Base-by-base conservation (phyloP, 1,140 invertebrate species). In the Halesus radiatus region DNA sequence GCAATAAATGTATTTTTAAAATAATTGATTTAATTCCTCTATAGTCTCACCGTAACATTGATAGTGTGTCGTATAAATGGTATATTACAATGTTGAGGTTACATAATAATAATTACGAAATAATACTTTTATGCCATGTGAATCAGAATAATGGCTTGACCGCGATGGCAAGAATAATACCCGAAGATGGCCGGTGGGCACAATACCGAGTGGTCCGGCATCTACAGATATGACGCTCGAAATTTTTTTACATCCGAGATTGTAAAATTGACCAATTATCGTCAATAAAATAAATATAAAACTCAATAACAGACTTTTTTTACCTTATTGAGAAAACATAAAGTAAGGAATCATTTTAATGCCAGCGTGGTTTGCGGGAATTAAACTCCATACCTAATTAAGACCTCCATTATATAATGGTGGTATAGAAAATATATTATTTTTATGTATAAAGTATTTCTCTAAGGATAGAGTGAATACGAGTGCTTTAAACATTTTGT, bases 221-320 rank as follows among this genome's bases (percentile, higher is more conserved):
- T 45, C 37, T 45, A 45, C 74, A 2, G 5, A 29, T 5, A 29
- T 29, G 26, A 29, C 26, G 26, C 26, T 81, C 66, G 77, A 75
- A 75, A 75, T n/a, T 13, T 58, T n/a, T 75, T 56, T 13, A 58
- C 58, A 81, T 56, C 50, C 76, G 52, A 50, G 72, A 45, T 56
- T 72, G 52, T 75, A 81, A 72, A 81, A 81, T 72, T 73, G 52
- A 52, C 80, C 80, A 81, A 81, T 81, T 81, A 81, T 78, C 29
- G 18, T 18, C 76, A 78, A 79, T 81, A 81, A 81, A 81, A 81
- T 78, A 79, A 68, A 81, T 70, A 73, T 68, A 75, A 62, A 66
- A 78, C 76, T 60, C 70, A 64, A 68, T 68, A 74, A 76, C 50
- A 26, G 23, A 23, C 50, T 53, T 53, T 53, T 53, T 52, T 26